Evolutionary conservation across 1,140 invertebrate genomes (phyloP), one percentile per base, ranked within the genome.

Genomic region (Drosophila sp.): DNA sequence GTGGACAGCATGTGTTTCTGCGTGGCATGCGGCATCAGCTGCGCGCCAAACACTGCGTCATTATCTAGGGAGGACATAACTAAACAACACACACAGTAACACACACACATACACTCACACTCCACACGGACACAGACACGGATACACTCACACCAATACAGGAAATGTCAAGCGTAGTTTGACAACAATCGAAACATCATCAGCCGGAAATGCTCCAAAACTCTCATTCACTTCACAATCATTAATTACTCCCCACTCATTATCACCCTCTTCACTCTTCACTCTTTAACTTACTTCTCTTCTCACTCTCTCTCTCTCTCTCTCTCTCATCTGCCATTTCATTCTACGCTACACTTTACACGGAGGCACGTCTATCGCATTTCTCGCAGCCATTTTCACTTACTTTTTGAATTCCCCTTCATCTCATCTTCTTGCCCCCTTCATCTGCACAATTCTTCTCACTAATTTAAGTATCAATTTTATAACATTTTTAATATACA

Each of bases 331-430:
- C 27, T 25, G 40, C 16, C 40, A 45, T 63, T 45, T 81, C 76
- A 62, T 58, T 59, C 78, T 89, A 89, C 82, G 76, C 79, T 89
- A 89, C 83, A 89, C 76, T 80, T 87, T 71, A 89, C 83, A 83
- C 79, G 76, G 72, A 89, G 84, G 87, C 87, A 90, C 87, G 87
- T 83, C 73, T 90, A 83, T 90, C 87, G 82, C 87, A 90, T 90
- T 90, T 90, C 87, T 90, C 82, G 75, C 76, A 87, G 82, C 82
- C 82, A 87, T 82, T 86, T 84, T 84, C 71, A 50, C 18, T 51
- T 41, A 36, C 27, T 63, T 34, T 70, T 32, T n/a, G 25, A 21
- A 38, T 25, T 7, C 16, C n/a, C 56, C 48, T 51, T 50, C 41
- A 9, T 58, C 16, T 29, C 57, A 48, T 16, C 7, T 34, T 18